Evolutionary conservation across 1,140 invertebrate genomes (phyloP).

Genomic region (Spodoptera frugiperda): DNA sequence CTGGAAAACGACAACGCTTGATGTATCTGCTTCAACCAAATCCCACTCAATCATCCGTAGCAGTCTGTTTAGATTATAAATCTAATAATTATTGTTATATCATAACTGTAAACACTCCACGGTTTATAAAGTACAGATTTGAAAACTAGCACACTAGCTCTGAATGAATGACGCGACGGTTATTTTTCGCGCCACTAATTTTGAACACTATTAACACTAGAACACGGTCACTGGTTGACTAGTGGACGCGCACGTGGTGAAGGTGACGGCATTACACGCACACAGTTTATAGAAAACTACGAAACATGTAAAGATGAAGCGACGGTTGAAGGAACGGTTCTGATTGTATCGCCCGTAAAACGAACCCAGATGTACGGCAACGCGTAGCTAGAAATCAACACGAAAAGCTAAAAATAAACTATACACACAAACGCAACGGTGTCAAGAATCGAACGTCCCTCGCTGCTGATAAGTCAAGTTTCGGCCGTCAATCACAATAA

Average conservation of each 20-base stretch:
- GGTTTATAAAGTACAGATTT: too few species aligned
- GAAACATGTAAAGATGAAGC: not conserved
- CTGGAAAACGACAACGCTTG: too few species aligned
- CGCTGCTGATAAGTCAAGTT: slow-evolving; percentile 12
- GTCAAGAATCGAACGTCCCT: slow-evolving; percentile 26
- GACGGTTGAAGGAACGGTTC: slow-evolving; percentile 1
- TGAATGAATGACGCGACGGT: not conserved
- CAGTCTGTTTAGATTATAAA: too few species aligned
- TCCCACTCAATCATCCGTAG: too few species aligned
- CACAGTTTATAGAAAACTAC: slow-evolving; percentile 15
- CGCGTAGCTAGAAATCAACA: slow-evolving; percentile 45
- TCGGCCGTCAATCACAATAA: not conserved
- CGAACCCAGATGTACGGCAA: slow-evolving; percentile 43
- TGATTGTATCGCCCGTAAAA: slow-evolving; percentile 37
- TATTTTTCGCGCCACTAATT: not conserved
- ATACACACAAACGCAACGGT: slow-evolving; percentile 23
- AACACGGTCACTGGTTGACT: slow-evolving; percentile 3
- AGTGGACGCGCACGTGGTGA: not conserved
- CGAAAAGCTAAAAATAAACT: slow-evolving; percentile 44
- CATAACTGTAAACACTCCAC: too few species aligned
- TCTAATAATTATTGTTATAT: too few species aligned
- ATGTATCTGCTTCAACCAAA: too few species aligned
- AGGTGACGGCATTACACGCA: not conserved
- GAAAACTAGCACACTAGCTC: too few species aligned
- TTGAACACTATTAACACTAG: not conserved